Conservation (phyloP, 2,797 vertebrate genomes). For the Limnodromus scolopaceus region DNA sequence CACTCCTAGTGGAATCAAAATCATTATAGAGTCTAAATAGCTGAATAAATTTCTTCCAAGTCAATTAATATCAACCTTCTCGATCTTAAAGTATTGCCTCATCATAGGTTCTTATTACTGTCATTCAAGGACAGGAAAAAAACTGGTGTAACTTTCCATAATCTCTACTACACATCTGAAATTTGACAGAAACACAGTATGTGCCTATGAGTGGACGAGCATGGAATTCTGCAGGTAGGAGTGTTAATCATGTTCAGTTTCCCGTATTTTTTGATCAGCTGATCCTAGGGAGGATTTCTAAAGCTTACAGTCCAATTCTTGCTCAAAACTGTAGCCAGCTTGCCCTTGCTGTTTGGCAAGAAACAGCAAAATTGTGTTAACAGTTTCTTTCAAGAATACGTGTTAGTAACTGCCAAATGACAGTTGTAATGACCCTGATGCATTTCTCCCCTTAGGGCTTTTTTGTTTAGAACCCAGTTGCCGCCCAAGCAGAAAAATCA, state of each 20-base stretch:
- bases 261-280: slow-evolving; percentile 13
- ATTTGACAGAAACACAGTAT: neutral
- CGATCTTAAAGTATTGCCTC: neutral
- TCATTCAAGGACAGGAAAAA: slow-evolving; percentile 5
- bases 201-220: neutral
- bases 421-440: slow-evolving; percentile 61
- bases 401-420: slow-evolving; percentile 51
- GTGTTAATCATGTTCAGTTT: neutral
- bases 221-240: neutral
- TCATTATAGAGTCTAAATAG: neutral
- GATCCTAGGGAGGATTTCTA: slow-evolving; percentile 3
- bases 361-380: slow-evolving; percentile 57
- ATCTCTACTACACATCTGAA: neutral
- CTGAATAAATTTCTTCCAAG: neutral
- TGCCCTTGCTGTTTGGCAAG: slow-evolving; percentile 37
- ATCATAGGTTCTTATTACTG: neutral
- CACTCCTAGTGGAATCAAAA: neutral
- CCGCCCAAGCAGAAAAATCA: neutral
- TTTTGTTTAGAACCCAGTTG: slow-evolving; percentile 48
- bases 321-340: neutral
- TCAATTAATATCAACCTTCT: neutral
- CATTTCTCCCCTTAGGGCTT: slow-evolving; percentile 33
- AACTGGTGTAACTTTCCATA: neutral
- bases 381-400: slow-evolving; percentile 59
- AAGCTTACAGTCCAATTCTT: neutral